Base-by-base conservation (phyloP, 2,113 vertebrate species). In the Motacilla tschutschensis region DNA sequence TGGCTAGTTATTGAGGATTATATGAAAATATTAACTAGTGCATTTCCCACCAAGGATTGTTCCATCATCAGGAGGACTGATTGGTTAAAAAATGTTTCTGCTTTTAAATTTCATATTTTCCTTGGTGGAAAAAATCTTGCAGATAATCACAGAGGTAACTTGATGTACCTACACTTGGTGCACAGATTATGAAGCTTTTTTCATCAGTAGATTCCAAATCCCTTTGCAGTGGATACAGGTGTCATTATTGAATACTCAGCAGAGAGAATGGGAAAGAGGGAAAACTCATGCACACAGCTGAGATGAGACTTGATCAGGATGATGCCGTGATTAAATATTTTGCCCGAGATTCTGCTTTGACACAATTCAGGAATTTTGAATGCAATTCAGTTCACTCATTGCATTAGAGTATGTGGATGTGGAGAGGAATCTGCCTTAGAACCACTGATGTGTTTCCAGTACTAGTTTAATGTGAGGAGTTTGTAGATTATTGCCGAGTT, bases 201-300 rank as follows among this genome's bases (percentile, higher is more conserved):
- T 82, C 71, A 69, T 82, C 63, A 82, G 55, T 65, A 70, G 85
- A 65, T 85, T 88, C 38, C 55, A 88, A 85, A 85, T 62, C 48
- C 47, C 25, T 78, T 86, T 75, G 58, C 22, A 18, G 51, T 57
- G 38, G 16, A 69, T 40, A n/a, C 53, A 59, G 25, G 25, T 64
- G 60, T 69, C 17, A 21, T 76, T 72, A 69, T 50, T 54, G 41
- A 1, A 5, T 69, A 41, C 71, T 82, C 59, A 87, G 51, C n/a
- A 74, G 55, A 72, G 46, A 54, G n/a, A 70, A 26, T 12, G 47
- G 18, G 29, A 83, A 28, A 58, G 64, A 89, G 10, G 46, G 58
- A 72, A 79, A 79, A 64, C 57, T 63, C 50, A 36, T 14, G 35
- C 25, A 46, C 1, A 2, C 14, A 79, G 29, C 46, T 48, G 50